These are phyloP conservation scores for Onychomys torridus DNA, from an alignment of 2,797 vertebrate genomes.

Conservation along the genomic window DNA sequence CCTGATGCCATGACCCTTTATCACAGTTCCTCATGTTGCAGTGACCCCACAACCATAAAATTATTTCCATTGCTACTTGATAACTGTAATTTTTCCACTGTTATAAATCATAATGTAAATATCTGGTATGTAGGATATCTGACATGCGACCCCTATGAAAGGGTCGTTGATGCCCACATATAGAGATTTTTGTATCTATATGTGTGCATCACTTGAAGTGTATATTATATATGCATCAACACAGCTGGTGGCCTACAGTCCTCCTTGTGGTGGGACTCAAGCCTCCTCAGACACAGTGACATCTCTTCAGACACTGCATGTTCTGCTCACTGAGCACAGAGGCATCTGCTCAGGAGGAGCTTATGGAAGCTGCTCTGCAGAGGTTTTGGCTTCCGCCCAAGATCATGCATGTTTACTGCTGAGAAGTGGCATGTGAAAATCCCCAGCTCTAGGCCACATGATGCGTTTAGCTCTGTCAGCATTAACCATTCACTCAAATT, in stretches of 20 bases:
- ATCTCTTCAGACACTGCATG: constrained; percentile 66
- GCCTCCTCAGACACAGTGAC: constrained; percentile 53
- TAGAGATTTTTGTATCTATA: background rate
- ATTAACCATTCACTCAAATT: constrained; percentile 70
- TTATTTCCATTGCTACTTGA: background rate
- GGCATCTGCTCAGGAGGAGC: constrained; percentile 77
- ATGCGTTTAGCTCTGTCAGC: constrained; percentile 77
- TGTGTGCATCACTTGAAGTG: background rate
- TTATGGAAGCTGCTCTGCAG: constrained; percentile 72
- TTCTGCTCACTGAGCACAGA: constrained; percentile 63
- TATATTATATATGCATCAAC: background rate
- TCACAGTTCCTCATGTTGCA: background rate
- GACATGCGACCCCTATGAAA: background rate
- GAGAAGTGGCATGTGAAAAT: constrained; percentile 78
- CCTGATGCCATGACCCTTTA: background rate
- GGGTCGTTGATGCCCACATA: background rate
- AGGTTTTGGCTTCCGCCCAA: constrained; percentile 82
- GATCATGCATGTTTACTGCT: constrained; percentile 76
- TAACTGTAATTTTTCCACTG: background rate
- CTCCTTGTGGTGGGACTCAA: constrained; percentile 30
- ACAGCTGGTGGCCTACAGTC: background rate
- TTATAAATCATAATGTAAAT: background rate
- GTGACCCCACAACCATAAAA: background rate
- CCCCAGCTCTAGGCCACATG: constrained; percentile 76
- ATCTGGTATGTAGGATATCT: background rate